Conservation (phyloP, 2,888 invertebrate genomes). For the Acanthopleura granulata region DNA sequence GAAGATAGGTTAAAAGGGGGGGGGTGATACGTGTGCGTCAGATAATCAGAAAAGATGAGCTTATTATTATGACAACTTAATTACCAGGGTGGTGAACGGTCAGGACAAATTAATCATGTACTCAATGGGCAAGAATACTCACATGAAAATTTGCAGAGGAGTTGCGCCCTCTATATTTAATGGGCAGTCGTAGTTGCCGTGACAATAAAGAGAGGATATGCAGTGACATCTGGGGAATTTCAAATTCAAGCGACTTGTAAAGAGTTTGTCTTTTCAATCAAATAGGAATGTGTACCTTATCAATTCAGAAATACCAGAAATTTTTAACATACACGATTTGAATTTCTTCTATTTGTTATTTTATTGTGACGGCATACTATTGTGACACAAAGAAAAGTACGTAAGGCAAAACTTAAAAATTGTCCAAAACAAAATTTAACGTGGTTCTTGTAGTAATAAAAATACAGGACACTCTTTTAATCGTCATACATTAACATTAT, state of each 20-base stretch:
- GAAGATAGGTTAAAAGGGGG: not conserved
- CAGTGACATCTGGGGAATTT: not conserved
- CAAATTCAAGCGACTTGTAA: not conserved
- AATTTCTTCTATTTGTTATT: not conserved
- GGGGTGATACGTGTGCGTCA: too few relatives aligned
- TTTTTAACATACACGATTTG: not conserved
- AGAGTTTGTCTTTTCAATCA: not conserved
- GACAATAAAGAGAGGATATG: not conserved
- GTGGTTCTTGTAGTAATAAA: not conserved
- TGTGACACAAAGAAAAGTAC: not conserved
- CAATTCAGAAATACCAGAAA: too few relatives aligned
- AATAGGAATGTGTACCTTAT: not conserved
- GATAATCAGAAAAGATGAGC: too few relatives aligned
- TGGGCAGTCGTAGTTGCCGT: not conserved
- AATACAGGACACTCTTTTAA: not conserved
- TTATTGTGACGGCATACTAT: too few relatives aligned
- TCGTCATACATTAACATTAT: not conserved
- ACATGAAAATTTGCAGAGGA: not conserved
- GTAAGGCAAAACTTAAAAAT: too few relatives aligned
- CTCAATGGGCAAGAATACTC: not conserved
- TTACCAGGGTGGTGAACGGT: not conserved
- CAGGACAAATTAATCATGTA: conserved; percentile 1
- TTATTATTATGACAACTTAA: too few relatives aligned
- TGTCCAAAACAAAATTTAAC: not conserved
- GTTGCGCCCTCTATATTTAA: not conserved